Conservation (phyloP, 2,797 vertebrate genomes). For the Rhynchonycteris naso region DNA sequence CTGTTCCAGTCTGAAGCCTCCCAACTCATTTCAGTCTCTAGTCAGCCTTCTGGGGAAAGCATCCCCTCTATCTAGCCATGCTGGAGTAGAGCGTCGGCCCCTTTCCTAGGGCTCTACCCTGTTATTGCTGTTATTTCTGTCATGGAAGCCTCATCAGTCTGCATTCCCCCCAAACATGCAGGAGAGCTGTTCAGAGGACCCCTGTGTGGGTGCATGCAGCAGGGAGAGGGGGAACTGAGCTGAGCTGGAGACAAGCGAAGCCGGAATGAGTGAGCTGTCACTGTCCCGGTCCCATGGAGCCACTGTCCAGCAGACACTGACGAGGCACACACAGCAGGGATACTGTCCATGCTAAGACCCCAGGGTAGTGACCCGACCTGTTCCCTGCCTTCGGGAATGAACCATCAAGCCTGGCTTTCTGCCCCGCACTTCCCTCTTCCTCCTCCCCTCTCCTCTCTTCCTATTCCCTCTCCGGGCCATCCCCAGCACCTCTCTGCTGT, state of each 20-base stretch:
- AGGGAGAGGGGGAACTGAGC: rapidly evolving
- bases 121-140: not conserved
- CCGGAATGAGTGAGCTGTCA: not conserved
- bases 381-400: not conserved
- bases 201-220: rapidly evolving
- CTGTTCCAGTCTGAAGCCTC: not conserved
- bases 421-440: rapidly evolving
- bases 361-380: rapidly evolving
- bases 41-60: not conserved
- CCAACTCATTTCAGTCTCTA: too few relatives aligned
- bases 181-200: rapidly evolving
- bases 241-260: rapidly evolving
- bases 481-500: too few relatives aligned
- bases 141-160: not conserved
- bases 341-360: too few relatives aligned
- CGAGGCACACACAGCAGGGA: rapidly evolving
- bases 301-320: not conserved
- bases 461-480: rapidly evolving
- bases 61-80: not conserved
- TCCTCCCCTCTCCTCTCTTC: rapidly evolving
- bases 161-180: too few relatives aligned
- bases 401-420: rapidly evolving
- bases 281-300: not conserved
- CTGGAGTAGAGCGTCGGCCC: not conserved
- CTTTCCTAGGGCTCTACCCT: rapidly evolving